Evolutionary conservation across 64 coral and sea anemone genomes (phyloP).

Genomic region (Catalaphyllia jardinei): DNA sequence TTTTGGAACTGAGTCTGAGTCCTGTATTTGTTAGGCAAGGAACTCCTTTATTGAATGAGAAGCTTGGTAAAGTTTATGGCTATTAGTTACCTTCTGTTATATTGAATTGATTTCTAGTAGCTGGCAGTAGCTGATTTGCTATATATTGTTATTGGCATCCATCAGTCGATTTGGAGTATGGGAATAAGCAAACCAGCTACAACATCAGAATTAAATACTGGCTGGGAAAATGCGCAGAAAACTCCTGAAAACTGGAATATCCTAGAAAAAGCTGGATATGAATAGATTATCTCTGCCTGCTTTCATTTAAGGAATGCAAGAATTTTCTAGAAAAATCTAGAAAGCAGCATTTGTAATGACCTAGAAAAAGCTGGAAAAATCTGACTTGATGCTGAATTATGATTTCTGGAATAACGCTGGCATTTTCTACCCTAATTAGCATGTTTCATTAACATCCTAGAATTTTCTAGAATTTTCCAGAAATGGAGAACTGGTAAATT

Average conservation of each 20-base stretch:
- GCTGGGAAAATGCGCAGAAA: slow-evolving; percentile 9
- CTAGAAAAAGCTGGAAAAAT: slow-evolving; percentile 32
- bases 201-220: no score
- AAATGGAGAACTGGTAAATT: slow-evolving; percentile 37
- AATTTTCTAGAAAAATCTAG: slow-evolving; percentile 17
- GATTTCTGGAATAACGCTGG: slow-evolving; percentile 41
- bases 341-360: slow-evolving; percentile 10
- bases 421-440: slow-evolving; percentile 23
- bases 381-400: slow-evolving; percentile 1
- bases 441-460: slow-evolving; percentile 53
- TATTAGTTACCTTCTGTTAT: no score
- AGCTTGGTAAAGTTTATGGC: no score
- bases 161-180: no score
- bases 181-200: no score
- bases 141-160: no score
- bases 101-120: no score
- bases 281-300: neutral
- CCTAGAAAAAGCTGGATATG: slow-evolving; percentile 22
- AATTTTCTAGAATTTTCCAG: slow-evolving; percentile 41
- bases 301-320: neutral
- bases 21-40: no score
- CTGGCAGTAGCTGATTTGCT: no score
- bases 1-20: no score
- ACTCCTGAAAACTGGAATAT: neutral
- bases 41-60: no score